phyloP scores from a whole-genome alignment of 2,888 invertebrate genomes.

The Volucella inanis region DNA sequence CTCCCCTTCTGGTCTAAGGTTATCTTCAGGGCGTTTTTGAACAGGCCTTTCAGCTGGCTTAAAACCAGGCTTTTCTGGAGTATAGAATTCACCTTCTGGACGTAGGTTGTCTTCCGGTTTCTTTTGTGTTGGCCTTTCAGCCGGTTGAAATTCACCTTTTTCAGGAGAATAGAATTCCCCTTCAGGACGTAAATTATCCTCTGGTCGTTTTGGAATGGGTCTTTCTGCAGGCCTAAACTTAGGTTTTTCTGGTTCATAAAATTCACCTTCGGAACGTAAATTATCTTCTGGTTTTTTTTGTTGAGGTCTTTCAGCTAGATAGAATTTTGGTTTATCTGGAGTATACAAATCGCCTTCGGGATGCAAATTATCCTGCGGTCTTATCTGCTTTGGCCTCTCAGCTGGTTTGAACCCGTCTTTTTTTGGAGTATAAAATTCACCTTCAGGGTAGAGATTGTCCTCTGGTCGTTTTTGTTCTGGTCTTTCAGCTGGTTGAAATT shows the following conservation, averaged over 20 bases:
- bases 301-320: slow-evolving; percentile 81
- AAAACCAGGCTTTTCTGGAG: slow-evolving; percentile 79
- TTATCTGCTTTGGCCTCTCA: slow-evolving; percentile 83
- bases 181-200: no score
- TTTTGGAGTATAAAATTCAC: slow-evolving; percentile 83
- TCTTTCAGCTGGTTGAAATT: slow-evolving; percentile 83
- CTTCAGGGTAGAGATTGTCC: slow-evolving; percentile 86
- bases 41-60: slow-evolving; percentile 82
- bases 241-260: slow-evolving; percentile 83
- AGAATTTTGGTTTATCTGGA: slow-evolving; percentile 83
- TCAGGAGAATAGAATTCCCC: slow-evolving; percentile 84
- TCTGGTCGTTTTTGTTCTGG: slow-evolving; percentile 80
- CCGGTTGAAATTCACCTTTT: slow-evolving; percentile 69
- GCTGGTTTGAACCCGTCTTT: slow-evolving; percentile 83
- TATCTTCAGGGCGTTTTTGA: slow-evolving; percentile 83
- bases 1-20: slow-evolving; percentile 84
- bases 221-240: slow-evolving; percentile 84
- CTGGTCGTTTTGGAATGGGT: slow-evolving; percentile 46
- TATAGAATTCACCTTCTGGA: slow-evolving; percentile 77
- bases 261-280: slow-evolving; percentile 85
- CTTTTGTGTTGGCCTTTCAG: slow-evolving; percentile 82
- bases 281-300: slow-evolving; percentile 84
- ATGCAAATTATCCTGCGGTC: slow-evolving; percentile 85
- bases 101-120: slow-evolving; percentile 83
- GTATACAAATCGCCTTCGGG: slow-evolving; percentile 85